Conservation (phyloP, 1,140 invertebrate species). For the Drosophila pallidifrons region DNA sequence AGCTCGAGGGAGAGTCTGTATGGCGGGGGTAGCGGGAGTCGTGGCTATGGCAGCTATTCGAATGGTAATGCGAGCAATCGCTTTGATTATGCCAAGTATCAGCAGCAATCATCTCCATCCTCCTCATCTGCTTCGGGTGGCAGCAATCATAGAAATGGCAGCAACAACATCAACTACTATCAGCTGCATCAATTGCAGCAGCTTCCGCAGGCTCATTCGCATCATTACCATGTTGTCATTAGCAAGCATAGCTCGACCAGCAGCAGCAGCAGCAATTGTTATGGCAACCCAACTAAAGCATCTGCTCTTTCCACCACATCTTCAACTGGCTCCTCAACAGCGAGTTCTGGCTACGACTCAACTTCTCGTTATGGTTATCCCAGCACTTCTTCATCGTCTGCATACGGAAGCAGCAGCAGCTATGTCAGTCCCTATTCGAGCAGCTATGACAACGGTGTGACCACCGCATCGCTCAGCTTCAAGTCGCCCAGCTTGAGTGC, state of each 20-base stretch:
- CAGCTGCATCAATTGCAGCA: slow-evolving; percentile 46
- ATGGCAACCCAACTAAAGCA: slow-evolving; percentile 61
- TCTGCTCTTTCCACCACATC: slow-evolving; percentile 61
- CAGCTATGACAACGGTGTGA: slow-evolving; percentile 84
- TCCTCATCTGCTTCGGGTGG: slow-evolving; percentile 46
- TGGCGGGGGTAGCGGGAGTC: slow-evolving; percentile 48
- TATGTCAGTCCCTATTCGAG: slow-evolving; percentile 82
- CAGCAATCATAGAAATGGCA: slow-evolving; percentile 48
- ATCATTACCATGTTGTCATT: slow-evolving; percentile 64
- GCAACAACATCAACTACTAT: slow-evolving; percentile 59
- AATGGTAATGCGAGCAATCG: slow-evolving; percentile 76
- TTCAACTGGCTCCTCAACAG: slow-evolving; percentile 43
- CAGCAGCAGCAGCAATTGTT: slow-evolving; percentile 43
- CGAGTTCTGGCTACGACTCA: slow-evolving; percentile 63
- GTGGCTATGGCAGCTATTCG: slow-evolving; percentile 42
- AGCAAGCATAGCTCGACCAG: slow-evolving; percentile 51
- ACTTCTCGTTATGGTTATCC: slow-evolving; percentile 63
- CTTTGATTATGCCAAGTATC: slow-evolving; percentile 73
- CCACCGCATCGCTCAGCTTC: slow-evolving; percentile 80
- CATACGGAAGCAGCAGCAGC: slow-evolving; percentile 68
- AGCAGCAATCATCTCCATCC: slow-evolving; percentile 44
- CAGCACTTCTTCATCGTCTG: slow-evolving; percentile 46
- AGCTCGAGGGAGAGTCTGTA: slow-evolving; percentile 81
- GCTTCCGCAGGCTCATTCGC: slow-evolving; percentile 45
- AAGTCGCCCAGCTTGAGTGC: slow-evolving; percentile 62